These are phyloP conservation scores for Limonius californicus DNA, from an alignment of 1,140 invertebrate species.

Conservation along the genomic window DNA sequence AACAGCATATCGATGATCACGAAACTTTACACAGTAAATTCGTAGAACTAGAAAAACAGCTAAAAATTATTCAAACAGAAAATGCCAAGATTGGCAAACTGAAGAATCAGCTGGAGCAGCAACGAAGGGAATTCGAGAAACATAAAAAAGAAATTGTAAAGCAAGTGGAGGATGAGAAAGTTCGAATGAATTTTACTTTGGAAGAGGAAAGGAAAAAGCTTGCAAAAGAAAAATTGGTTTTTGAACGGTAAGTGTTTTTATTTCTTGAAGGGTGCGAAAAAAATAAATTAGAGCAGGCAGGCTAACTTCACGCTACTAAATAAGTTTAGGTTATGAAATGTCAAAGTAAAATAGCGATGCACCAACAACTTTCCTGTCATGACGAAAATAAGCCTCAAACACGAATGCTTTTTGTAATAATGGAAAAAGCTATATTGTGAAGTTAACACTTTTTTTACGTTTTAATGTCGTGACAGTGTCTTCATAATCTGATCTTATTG, in stretches of 20 bases:
- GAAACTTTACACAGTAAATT: slow-evolving; percentile 46
- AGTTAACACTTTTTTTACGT: no score
- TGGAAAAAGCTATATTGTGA: no score
- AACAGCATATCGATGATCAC: not conserved
- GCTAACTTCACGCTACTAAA: no score
- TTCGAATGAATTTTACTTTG: not conserved
- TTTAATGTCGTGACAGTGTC: no score
- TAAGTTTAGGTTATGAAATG: no score
- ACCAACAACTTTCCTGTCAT: no score
- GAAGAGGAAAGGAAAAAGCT: slow-evolving; percentile 62
- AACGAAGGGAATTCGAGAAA: slow-evolving; percentile 27
- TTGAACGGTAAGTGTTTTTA: slow-evolving; percentile 52
- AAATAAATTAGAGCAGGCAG: no score
- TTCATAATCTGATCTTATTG: no score
- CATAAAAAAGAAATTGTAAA: not conserved
- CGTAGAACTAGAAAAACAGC: slow-evolving; percentile 63
- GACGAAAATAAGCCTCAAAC: no score
- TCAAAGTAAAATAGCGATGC: no score
- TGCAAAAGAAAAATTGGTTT: slow-evolving; percentile 59
- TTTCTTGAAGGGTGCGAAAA: no score
- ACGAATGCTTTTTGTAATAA: no score
- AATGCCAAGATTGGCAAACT: slow-evolving; percentile 48
- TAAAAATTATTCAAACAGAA: slow-evolving; percentile 58
- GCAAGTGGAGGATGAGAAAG: not conserved
- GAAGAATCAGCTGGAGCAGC: slow-evolving; percentile 46